Base-by-base conservation (phyloP, 2,113 vertebrate species). In the Pterocles burchelli region DNA sequence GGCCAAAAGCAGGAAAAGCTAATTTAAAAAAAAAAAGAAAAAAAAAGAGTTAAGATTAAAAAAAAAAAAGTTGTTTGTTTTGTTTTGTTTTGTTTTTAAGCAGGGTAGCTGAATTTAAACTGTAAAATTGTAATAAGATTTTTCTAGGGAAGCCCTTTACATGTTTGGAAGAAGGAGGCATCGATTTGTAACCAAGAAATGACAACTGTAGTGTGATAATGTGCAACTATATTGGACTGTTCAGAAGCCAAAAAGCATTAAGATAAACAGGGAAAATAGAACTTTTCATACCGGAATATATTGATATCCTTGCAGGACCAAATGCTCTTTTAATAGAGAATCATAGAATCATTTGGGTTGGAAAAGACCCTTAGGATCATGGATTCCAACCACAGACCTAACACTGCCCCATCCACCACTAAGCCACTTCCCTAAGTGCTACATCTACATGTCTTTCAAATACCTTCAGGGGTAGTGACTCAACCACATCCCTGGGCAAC, bases 361-460 rank as follows among this genome's bases (percentile, higher is more conserved):
- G 25, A 48, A 84, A 72, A 91, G 19, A 76, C 54, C 19, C 15
- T 58, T 25, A 22, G 70, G 29, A 52, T 48, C 45, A 52, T 34
- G 0, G 0, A 81, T 46, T 45, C 43, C 16, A 78, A 62, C 18
- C 6, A 3, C 28, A 17, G 58, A 62, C 24, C 22, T 24, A 61
- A 3, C 28, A 72, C 13, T 72, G 22, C 8, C 52, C 75, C 55
- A 17, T 52, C 46, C 51, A 66, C 17, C 41, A 13, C 45, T 49
- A 55, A 67, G 43, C 34, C 19, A 0, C 26, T 43, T 54, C 65
- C 55, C 36, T 19, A 25, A 25, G 17, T 19, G 4, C 36, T 22
- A 18, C 5, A 16, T 21, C 46, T 15, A 6, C 16, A 5, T 1
- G 0, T 34, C 13, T 72, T 59, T 79, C 48, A 55, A 58, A 41